These are phyloP conservation scores for Leptoteleia sp. DNA, from an alignment of 1,140 invertebrate genomes.

Conservation along the genomic window DNA sequence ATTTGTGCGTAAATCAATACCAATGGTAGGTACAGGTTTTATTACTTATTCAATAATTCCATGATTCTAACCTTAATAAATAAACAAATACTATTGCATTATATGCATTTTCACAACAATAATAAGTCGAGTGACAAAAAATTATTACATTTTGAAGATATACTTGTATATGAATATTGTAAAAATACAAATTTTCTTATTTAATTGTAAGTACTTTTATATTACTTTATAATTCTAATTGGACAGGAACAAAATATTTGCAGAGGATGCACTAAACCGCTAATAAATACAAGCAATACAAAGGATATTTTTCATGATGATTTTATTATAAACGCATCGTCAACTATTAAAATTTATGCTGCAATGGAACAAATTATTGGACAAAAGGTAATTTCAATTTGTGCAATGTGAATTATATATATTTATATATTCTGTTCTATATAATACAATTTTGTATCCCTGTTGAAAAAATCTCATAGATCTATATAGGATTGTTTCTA, in stretches of 20 bases:
- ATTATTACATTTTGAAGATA: too few species aligned
- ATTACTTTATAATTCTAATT: too few species aligned
- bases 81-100: not conserved
- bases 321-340: conserved; percentile 23
- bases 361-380: conserved; percentile 57
- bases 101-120: too few species aligned
- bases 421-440: too few species aligned
- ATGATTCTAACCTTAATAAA: not conserved
- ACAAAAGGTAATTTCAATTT: conserved; percentile 48
- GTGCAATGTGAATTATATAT: too few species aligned
- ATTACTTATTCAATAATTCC: not conserved
- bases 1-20: not conserved
- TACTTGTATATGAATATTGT: too few species aligned
- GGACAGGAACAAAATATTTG: conserved; percentile 21
- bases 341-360: conserved; percentile 48
- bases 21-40: conserved; percentile 1
- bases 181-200: not conserved
- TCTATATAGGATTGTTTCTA: too few species aligned
- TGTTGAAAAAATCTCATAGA: too few species aligned
- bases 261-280: conserved; percentile 20
- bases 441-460: too few species aligned
- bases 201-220: too few species aligned
- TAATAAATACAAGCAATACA: conserved; percentile 18
- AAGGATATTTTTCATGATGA: conserved; percentile 56
- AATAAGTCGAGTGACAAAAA: too few species aligned